Conservation (phyloP, 2,888 invertebrate genomes). For the Eupsilia transversa region DNA sequence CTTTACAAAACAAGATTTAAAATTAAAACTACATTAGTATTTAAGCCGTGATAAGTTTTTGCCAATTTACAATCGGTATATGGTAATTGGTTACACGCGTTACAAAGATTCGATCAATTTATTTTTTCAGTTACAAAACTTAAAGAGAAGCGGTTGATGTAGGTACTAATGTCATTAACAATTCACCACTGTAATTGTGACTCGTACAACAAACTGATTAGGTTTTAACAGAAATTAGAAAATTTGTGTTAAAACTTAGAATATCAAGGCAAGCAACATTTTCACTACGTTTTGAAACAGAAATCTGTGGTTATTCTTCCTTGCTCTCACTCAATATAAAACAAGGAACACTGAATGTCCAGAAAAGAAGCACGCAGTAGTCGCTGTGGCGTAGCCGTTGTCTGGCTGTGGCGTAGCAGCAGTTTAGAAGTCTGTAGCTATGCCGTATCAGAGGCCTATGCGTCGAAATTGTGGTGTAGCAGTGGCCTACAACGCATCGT, state of each 20-base stretch:
- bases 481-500: neutral
- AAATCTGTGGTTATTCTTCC: neutral
- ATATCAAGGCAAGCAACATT: neutral
- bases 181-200: constrained; percentile 35
- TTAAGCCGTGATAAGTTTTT: constrained; percentile 45
- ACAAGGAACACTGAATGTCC: neutral
- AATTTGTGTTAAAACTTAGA: constrained; percentile 2
- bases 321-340: neutral
- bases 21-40: constrained; percentile 57
- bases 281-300: neutral
- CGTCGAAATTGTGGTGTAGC: neutral
- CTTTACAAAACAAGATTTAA: constrained; percentile 37
- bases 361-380: neutral
- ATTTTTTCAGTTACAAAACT: constrained; percentile 27
- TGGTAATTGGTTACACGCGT: constrained; percentile 56
- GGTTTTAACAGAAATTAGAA: constrained; percentile 23
- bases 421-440: neutral
- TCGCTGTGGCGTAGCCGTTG: neutral
- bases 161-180: constrained; percentile 33
- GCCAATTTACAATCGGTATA: constrained; percentile 44
- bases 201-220: constrained; percentile 30
- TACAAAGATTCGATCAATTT: constrained; percentile 50
- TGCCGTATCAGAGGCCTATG: neutral
- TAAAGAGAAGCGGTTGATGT: constrained; percentile 20
- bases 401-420: neutral